Evolutionary conservation across 2,113 vertebrate genomes (phyloP), one percentile per base, ranked within the genome.

Genomic region (Brevimyrus niger): DNA sequence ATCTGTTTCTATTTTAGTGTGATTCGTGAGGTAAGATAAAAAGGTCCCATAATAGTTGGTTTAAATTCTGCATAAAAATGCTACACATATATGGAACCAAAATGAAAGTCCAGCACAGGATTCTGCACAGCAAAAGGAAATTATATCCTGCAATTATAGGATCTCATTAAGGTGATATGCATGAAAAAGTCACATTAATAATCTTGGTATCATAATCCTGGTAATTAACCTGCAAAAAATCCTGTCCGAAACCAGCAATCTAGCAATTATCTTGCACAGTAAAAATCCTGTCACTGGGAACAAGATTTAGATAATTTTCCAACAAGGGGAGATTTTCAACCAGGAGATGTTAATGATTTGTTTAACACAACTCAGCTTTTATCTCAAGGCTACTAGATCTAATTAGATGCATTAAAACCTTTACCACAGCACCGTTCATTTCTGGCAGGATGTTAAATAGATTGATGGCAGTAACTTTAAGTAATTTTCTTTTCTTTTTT

Each of bases 321-420:
- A 42, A 42, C 73, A 80, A 80, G 35, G 73, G 15, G 15, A 42
- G 27, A 80, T 80, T 15, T 80, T 38, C 73, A 80, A 80, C 73
- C 31, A 42, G 73, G 31, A 38, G 73, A 80, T 42, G 73, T 80
- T 69, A 42, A 42, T 80, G 35, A 38, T 80, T 80, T 42, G 31
- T 80, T 80, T 80, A 80, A 42, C 73, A 80, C 35, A 80, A 80
- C 2, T 42, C 4, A 80, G 73, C 73, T 80, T 80, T 80, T 80
- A 80, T 80, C 73, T 42, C 73, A 80, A 42, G 73, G 73, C 73
- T 80, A 80, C 73, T 42, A 80, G 73, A 80, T 80, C 73, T 42
- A 42, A 42, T 80, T 80, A 80, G 42, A 8, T 80, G 73, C 17
- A 80, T 80, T 80, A 80, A 80, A 80, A 42, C 73, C 31, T 80